Percentiles rank a stretch among this genome's conserved stretches.
phyloP scores from a whole-genome alignment of 2,113 vertebrate genomes.

The Pandion haliaetus region DNA sequence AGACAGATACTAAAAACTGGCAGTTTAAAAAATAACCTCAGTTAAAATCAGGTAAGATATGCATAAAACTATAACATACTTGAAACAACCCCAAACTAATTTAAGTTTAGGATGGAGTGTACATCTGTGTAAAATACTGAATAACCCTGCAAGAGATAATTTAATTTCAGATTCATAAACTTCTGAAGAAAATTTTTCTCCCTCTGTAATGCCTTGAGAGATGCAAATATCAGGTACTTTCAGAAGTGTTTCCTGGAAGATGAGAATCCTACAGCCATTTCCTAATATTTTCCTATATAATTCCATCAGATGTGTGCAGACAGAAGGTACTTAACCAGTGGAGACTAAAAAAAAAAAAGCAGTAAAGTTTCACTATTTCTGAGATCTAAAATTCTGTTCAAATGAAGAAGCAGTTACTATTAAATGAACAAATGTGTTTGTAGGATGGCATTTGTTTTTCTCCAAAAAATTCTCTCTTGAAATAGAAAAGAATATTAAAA shows the following conservation, averaged over 20 bases:
- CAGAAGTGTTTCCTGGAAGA: not conserved
- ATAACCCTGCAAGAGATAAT: not conserved
- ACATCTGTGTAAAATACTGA: not conserved
- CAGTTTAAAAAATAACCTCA: conserved; percentile 11
- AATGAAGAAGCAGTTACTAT: not conserved
- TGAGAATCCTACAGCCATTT: not conserved
- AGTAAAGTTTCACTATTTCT: not conserved
- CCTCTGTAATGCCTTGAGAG: not conserved
- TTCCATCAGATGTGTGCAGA: not conserved
- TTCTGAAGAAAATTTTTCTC: not conserved
- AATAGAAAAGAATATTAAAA: not conserved
- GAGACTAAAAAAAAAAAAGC: not conserved
- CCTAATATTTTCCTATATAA: not conserved
- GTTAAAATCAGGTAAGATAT: conserved; percentile 1
- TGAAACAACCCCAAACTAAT: not conserved
- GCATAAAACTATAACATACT: not conserved
- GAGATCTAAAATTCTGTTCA: not conserved
- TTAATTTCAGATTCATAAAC: not conserved
- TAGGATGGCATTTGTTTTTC: not conserved
- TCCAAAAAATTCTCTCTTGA: not conserved
- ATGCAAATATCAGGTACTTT: not conserved
- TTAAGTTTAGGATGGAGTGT: conserved; percentile 1
- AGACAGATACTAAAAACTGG: not conserved
- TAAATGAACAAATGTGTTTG: not conserved
- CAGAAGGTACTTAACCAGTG: not conserved